phyloP scores from a whole-genome alignment of 2,113 vertebrate genomes.

The Equus przewalskii region DNA sequence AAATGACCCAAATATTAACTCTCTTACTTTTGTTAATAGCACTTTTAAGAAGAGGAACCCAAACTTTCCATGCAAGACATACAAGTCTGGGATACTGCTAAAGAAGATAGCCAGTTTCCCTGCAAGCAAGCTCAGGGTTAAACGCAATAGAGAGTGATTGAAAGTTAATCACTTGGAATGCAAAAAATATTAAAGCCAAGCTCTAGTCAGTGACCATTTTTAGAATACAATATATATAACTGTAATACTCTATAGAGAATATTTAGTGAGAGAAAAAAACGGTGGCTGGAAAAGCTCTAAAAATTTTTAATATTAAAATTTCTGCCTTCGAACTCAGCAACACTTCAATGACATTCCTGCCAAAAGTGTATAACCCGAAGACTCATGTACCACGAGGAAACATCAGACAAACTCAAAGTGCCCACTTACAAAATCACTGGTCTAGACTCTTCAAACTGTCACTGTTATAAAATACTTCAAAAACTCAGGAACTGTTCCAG shows the following conservation, averaged over 20 bases:
- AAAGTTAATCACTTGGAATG: neutral
- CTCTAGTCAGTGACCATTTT: neutral
- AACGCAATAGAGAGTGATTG: neutral
- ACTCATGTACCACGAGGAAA: neutral
- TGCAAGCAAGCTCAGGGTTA: neutral
- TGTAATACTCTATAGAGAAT: neutral
- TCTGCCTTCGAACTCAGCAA: slow-evolving; percentile 34
- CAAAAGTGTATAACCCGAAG: neutral
- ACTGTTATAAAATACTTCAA: slow-evolving; percentile 44
- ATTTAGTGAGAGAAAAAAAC: neutral
- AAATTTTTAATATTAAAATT: slow-evolving; percentile 41
- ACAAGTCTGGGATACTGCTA: neutral
- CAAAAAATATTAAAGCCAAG: neutral
- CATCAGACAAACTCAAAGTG: neutral
- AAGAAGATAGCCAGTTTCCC: neutral
- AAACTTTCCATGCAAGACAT: neutral
- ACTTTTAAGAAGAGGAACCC: neutral
- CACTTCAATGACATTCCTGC: neutral
- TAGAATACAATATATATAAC: neutral
- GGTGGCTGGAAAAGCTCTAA: neutral
- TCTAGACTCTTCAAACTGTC: neutral
- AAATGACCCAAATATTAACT: neutral
- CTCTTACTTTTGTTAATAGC: neutral
- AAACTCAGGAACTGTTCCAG: neutral
- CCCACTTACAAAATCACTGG: neutral